Evolutionary conservation across 1,140 invertebrate species (phyloP), one percentile per base, ranked within the genome.

Genomic region (Ditylenchus dipsaci): DNA sequence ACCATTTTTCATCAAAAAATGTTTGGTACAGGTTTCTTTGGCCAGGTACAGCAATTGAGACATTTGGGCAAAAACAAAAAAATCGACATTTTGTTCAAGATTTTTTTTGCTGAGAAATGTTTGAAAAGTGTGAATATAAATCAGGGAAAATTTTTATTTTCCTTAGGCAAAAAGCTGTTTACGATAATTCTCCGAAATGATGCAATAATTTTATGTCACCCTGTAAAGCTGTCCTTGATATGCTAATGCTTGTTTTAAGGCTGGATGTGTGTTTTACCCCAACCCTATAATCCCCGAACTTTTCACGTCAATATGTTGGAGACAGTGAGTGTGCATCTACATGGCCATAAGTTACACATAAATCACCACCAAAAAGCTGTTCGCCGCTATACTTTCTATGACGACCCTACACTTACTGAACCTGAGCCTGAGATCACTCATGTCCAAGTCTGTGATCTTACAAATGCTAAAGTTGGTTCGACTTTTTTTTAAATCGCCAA

Each of bases 301-400:
- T 93, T 93, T 80, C 90, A 92, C 76, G 89, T 94, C 27, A 89
- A 89, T 26, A 86, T 89, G 69, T 91, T 91, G 49, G 88, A 90
- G 67, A 89, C 91, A n/a, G 89, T 93, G 15, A 91, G 89, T 83
- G 87, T 93, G 65, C 88, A 88, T 77, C 84, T 95, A 15, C 90
- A 93, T 42, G 84, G 90, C 89, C 67, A 88, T 87, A 8, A 86
- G 1, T 83, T 94, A 7, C 87, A 89, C 56, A 85, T 95, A 68
- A 90, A 90, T 63, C 88, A 90, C 75, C 91, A 91, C 23, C 90
- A 90, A 79, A 75, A 72, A 9, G 83, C 85, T 42, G 87, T 94
- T 71, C 88, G 90, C 3, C 93, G 91, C 78, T 86, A 91, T 71
- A 90, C 90, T 0, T 87, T 92, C 75, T 92, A 90, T 88, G 90